Conservation (phyloP, 2,888 invertebrate genomes). For the Drosophila recens region DNA sequence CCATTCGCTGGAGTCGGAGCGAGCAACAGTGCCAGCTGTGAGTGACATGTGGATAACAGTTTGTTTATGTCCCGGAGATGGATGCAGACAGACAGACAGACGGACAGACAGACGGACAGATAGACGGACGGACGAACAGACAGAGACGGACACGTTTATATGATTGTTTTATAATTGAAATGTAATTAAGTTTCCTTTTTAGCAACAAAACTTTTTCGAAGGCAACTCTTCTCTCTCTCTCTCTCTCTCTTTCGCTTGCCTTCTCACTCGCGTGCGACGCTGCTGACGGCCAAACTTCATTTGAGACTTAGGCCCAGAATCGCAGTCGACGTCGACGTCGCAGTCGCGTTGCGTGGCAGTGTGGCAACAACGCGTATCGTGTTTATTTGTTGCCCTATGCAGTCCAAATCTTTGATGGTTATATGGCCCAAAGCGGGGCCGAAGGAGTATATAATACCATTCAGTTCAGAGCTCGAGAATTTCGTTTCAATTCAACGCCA, state of each 20-base stretch:
- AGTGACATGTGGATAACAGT: slow-evolving; percentile 56
- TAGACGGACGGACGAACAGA: slow-evolving; percentile 40
- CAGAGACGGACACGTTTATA: slow-evolving; percentile 3
- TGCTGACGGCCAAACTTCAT: slow-evolving; percentile 67
- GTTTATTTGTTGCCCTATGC: slow-evolving; percentile 61
- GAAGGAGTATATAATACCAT: background rate
- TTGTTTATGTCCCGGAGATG: slow-evolving; percentile 42
- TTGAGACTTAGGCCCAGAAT: slow-evolving; percentile 35
- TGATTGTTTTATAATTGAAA: slow-evolving; percentile 66
- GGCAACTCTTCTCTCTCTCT: background rate
- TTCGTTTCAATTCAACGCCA: slow-evolving; percentile 65
- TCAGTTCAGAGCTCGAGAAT: background rate
- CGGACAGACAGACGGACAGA: slow-evolving; percentile 3
- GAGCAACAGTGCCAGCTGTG: slow-evolving; percentile 70
- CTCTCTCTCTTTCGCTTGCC: background rate
- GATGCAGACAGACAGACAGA: slow-evolving; percentile 40
- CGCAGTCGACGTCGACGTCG: slow-evolving; percentile 3
- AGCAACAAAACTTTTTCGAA: slow-evolving; percentile 29
- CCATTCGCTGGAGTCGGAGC: slow-evolving; percentile 65
- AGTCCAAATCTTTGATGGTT: background rate
- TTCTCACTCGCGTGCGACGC: slow-evolving; percentile 52
- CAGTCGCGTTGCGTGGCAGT: slow-evolving; percentile 62
- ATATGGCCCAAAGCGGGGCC: background rate
- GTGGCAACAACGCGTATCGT: slow-evolving; percentile 58
- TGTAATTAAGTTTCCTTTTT: slow-evolving; percentile 73